Conservation (phyloP, 2,888 invertebrate genomes). For the Catocala fraxini region DNA sequence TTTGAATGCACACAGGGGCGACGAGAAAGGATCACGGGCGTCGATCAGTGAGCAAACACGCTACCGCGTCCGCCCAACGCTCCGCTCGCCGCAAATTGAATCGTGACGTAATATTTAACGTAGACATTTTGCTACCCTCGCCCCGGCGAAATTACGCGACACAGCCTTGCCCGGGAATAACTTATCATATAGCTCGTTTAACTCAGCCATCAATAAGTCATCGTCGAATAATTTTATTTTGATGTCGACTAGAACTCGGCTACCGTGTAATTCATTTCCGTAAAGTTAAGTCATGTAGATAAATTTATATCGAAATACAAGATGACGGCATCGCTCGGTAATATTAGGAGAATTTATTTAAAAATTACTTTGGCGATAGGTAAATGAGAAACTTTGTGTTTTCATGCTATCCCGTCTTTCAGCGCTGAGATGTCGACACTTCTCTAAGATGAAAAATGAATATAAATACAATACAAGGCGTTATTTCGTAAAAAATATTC, state of each 20-base stretch:
- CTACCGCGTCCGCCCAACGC: constrained; percentile 44
- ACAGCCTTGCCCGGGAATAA: constrained; percentile 62
- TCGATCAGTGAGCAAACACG: constrained; percentile 48
- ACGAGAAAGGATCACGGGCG: constrained; percentile 20
- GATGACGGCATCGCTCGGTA: constrained; percentile 22
- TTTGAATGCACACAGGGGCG: constrained; percentile 27
- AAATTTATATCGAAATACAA: constrained; percentile 43
- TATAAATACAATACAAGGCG: constrained; percentile 10
- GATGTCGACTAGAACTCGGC: constrained; percentile 56
- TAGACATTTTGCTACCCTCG: constrained; percentile 61
- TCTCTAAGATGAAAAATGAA: constrained; percentile 4
- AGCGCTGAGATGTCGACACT: constrained; percentile 20
- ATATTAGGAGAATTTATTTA: constrained; percentile 31
- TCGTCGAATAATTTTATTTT: constrained; percentile 65
- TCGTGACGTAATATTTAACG: constrained; percentile 67
- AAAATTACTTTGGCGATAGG: constrained; percentile 23
- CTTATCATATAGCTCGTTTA: constrained; percentile 70
- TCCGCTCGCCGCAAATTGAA: constrained; percentile 63
- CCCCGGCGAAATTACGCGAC: constrained; percentile 59
- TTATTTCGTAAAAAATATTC: not conserved
- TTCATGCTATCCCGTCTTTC: constrained; percentile 15
- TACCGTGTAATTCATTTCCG: constrained; percentile 55
- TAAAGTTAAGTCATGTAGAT: constrained; percentile 50
- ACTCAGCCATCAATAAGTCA: constrained; percentile 66
- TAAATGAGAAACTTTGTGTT: constrained; percentile 15